Percentiles rank a stretch among this genome's conserved stretches.
Evolutionary conservation across 2,888 invertebrate species (phyloP).

Genomic region (Ephialtes manifestator): DNA sequence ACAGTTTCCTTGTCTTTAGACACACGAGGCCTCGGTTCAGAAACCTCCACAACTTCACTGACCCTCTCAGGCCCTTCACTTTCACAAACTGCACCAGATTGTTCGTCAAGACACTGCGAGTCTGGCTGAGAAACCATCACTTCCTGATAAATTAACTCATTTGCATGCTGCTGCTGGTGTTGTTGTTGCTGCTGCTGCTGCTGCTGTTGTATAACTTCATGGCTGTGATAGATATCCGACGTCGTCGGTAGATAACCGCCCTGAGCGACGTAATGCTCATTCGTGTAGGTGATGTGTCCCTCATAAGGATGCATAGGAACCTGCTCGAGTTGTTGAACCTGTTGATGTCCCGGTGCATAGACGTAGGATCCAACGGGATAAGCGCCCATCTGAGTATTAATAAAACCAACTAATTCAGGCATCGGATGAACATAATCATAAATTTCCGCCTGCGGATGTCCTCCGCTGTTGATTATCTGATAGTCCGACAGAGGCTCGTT

Average conservation of each 20-base stretch:
- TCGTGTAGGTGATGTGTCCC: slow-evolving; percentile 74
- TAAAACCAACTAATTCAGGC: slow-evolving; percentile 87
- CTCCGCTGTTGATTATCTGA: slow-evolving; percentile 62
- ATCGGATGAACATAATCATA: slow-evolving; percentile 86
- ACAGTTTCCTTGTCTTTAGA: slow-evolving; percentile 11
- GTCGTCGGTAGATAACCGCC: slow-evolving; percentile 78
- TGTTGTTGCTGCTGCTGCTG: slow-evolving; percentile 67
- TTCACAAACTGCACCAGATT: slow-evolving; percentile 11
- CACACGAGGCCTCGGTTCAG: background rate
- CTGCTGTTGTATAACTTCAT: slow-evolving; percentile 67
- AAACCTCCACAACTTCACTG: slow-evolving; percentile 20
- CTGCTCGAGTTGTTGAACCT: slow-evolving; percentile 74
- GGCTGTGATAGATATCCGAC: slow-evolving; percentile 66
- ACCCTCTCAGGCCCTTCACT: slow-evolving; percentile 8
- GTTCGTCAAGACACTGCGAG: slow-evolving; percentile 24
- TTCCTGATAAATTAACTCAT: slow-evolving; percentile 50
- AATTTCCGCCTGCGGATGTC: slow-evolving; percentile 78
- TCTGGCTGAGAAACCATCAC: slow-evolving; percentile 10
- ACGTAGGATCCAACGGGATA: slow-evolving; percentile 84
- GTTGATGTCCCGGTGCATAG: slow-evolving; percentile 76
- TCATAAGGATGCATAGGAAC: slow-evolving; percentile 76
- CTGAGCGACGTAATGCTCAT: slow-evolving; percentile 80
- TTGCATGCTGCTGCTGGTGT: slow-evolving; percentile 55
- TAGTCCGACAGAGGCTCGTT: slow-evolving; percentile 75
- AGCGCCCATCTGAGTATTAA: slow-evolving; percentile 87